phyloP scores from a whole-genome alignment of 1,140 invertebrate genomes.

The Agraylea sexmaculata region DNA sequence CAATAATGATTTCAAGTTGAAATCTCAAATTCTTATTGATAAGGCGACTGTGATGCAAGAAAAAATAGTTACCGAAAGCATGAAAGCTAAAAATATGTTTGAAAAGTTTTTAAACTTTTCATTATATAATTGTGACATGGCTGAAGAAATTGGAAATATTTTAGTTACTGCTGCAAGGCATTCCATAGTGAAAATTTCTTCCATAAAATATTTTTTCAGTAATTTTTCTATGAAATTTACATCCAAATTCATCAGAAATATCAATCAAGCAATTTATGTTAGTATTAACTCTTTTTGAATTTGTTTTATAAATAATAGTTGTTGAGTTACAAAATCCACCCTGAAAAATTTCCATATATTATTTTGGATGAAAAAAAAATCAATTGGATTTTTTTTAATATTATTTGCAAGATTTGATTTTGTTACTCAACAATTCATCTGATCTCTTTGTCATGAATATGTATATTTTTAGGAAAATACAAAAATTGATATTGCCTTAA shows the following conservation, averaged over 20 bases:
- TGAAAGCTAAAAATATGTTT: too few species aligned
- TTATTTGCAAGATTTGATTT: conserved; percentile 13
- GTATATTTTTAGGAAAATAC: conserved; percentile 27
- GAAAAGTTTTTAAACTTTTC: conserved; percentile 31
- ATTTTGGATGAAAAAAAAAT: conserved; percentile 7
- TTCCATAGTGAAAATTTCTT: too few species aligned
- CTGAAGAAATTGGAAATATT: conserved; percentile 25
- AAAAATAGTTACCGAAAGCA: too few species aligned
- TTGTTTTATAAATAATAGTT: conserved; percentile 2
- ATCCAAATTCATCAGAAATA: conserved; percentile 24
- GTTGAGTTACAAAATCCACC: too few species aligned
- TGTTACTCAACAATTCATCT: too few species aligned
- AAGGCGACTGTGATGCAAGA: too few species aligned
- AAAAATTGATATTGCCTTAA: conserved; percentile 26
- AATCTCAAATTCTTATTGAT: too few species aligned
- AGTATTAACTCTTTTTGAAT: conserved; percentile 19
- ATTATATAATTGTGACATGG: conserved; percentile 22
- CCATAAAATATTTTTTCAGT: too few species aligned
- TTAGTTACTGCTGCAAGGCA: conserved; percentile 28
- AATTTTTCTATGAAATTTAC: too few species aligned
- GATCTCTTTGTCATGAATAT: too few species aligned
- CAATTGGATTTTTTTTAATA: conserved; percentile 11
- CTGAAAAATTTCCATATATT: too few species aligned
- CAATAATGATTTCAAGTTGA: too few species aligned
- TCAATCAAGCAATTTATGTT: conserved; percentile 26